A percentile compares a stretch with the other conserved stretches of the same genome.
Evolutionary conservation across 1,140 invertebrate species (phyloP).

Genomic region (Hylaeus anthracinus): DNA sequence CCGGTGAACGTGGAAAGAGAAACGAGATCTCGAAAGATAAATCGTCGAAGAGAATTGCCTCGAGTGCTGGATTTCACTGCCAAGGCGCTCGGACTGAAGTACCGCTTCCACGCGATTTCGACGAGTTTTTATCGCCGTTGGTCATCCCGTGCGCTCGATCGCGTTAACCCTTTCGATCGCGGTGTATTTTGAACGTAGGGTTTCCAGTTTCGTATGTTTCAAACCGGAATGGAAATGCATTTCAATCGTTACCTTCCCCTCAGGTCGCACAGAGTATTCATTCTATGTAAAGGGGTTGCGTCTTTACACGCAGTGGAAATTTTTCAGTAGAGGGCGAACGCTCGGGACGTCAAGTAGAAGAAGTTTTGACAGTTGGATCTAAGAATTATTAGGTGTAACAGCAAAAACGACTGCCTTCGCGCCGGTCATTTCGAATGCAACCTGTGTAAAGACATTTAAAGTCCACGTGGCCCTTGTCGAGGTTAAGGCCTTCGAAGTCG

Average conservation of each 20-base stretch:
- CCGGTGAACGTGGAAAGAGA: conserved; percentile 32
- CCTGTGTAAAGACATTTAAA: conserved; percentile 36
- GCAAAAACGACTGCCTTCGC: conserved; percentile 24
- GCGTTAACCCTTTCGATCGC: too few relatives aligned
- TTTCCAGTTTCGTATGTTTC: too few relatives aligned
- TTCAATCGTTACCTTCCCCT: too few relatives aligned
- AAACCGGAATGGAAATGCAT: too few relatives aligned
- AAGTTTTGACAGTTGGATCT: background rate
- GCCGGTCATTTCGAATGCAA: conserved; percentile 53
- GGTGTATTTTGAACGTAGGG: too few relatives aligned
- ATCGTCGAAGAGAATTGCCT: conserved; percentile 34
- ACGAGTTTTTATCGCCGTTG: background rate
- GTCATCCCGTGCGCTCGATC: background rate
- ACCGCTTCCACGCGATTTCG: background rate
- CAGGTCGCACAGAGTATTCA: too few relatives aligned
- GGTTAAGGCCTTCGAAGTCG: conserved; percentile 56
- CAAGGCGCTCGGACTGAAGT: conserved; percentile 16
- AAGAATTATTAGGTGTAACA: background rate
- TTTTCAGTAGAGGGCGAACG: too few relatives aligned
- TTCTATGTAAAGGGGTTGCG: too few relatives aligned
- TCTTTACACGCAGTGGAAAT: too few relatives aligned
- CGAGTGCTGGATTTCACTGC: conserved; percentile 40
- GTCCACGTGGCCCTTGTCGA: conserved; percentile 54
- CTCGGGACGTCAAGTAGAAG: too few relatives aligned
- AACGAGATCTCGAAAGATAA: conserved; percentile 45